Evolutionary conservation across 1,140 invertebrate genomes (phyloP).

Genomic region (Drosophila melanica): DNA sequence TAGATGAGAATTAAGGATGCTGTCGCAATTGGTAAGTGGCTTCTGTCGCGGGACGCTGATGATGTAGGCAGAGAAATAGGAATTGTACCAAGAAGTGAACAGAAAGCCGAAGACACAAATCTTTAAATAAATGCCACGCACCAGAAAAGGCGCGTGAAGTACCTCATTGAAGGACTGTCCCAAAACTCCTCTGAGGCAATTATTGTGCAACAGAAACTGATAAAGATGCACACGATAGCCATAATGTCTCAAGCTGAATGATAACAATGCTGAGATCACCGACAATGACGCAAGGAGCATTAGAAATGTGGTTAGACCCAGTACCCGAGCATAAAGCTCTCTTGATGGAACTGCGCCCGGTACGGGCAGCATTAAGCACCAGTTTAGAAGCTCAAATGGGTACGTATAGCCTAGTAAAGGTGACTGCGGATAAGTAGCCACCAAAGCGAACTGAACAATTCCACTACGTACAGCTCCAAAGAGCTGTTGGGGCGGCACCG

Average conservation of each 20-base stretch:
- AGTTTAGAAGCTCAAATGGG: constrained; percentile 65
- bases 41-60: constrained; percentile 49
- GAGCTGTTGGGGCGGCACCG: constrained; percentile 32
- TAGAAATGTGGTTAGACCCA: constrained; percentile 40
- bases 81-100: constrained; percentile 67
- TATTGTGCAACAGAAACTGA: constrained; percentile 56
- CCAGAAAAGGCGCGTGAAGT: constrained; percentile 21
- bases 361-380: constrained; percentile 72
- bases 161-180: constrained; percentile 62
- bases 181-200: constrained; percentile 64
- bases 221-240: constrained; percentile 36
- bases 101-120: constrained; percentile 66
- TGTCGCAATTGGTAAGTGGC: constrained; percentile 45
- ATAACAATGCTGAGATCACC: constrained; percentile 42
- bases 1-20: constrained; percentile 41
- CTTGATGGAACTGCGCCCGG: constrained; percentile 50
- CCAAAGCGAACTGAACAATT: constrained; percentile 54
- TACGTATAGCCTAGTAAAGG: constrained; percentile 49
- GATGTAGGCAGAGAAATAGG: constrained; percentile 68
- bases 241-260: constrained; percentile 28
- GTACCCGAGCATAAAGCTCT: constrained; percentile 59
- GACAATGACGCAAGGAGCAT: constrained; percentile 28
- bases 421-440: constrained; percentile 21
- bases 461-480: constrained; percentile 55
- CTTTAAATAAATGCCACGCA: constrained; percentile 58